phyloP scores from a whole-genome alignment of 2,888 invertebrate genomes.

The Atrina japonica region DNA sequence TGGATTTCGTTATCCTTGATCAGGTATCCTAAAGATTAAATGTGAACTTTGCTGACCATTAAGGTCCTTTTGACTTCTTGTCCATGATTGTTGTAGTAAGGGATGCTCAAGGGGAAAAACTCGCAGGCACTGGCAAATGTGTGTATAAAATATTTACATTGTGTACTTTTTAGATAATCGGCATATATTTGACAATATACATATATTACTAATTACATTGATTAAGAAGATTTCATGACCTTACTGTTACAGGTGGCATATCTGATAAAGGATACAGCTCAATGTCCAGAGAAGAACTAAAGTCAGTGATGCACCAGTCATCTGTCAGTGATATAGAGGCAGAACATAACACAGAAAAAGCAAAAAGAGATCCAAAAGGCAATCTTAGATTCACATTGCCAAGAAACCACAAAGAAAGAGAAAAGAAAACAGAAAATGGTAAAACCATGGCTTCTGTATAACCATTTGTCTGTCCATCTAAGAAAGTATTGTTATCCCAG shows the following conservation, averaged over 20 bases:
- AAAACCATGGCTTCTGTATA: not conserved
- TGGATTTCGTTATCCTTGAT: no score
- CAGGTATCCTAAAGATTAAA: no score
- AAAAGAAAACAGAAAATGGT: conserved; percentile 17
- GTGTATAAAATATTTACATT: not conserved
- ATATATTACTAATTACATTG: not conserved
- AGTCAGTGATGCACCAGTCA: conserved; percentile 63
- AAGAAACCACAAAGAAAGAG: conserved; percentile 43
- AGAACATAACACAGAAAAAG: conserved; percentile 46
- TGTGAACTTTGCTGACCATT: no score
- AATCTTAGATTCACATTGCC: conserved; percentile 62
- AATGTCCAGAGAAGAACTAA: conserved; percentile 81
- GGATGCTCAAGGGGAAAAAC: no score
- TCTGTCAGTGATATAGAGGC: conserved; percentile 74
- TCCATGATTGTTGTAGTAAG: no score
- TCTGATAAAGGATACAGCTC: conserved; percentile 82
- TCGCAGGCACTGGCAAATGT: no score
- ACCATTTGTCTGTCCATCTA: no score
- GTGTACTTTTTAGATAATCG: not conserved
- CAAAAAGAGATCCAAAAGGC: conserved; percentile 60
- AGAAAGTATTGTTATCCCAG: no score
- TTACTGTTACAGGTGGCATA: conserved; percentile 75
- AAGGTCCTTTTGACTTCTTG: no score
- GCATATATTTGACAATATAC: no score
- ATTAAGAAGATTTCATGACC: not conserved